Conservation (phyloP, 2,888 invertebrate genomes). For the Anoplius nigerrimus region DNA sequence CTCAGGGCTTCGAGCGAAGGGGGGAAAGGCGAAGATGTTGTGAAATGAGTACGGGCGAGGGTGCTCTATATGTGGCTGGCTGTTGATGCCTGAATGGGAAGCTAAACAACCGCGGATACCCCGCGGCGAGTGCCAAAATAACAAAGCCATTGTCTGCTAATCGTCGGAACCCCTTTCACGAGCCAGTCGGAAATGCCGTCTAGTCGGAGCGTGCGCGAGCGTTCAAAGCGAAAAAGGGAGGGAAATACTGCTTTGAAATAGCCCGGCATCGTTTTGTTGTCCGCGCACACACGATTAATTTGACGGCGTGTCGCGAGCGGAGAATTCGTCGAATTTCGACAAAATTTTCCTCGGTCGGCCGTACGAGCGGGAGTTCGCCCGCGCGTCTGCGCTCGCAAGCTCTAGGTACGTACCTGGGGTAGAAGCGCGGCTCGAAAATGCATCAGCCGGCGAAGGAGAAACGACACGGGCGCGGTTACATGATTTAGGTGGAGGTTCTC, state of each 20-base stretch:
- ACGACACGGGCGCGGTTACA: constrained; percentile 3
- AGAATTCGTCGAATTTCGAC: no score
- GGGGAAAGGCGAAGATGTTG: no score
- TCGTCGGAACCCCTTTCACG: constrained; percentile 28
- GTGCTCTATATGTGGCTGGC: neutral
- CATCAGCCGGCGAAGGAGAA: neutral
- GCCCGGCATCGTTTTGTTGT: neutral
- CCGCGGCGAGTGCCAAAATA: constrained; percentile 42
- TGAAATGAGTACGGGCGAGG: no score
- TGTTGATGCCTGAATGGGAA: constrained; percentile 26
- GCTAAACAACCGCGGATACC: constrained; percentile 36
- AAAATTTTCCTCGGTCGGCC: no score
- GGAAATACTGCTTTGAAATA: constrained; percentile 10
- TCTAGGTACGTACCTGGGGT: neutral
- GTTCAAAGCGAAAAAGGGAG: constrained; percentile 5
- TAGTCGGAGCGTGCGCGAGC: neutral
- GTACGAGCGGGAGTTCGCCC: neutral
- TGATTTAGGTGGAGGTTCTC: constrained; percentile 26
- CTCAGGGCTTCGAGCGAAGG: no score
- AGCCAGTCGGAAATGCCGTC: constrained; percentile 14
- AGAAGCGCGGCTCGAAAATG: neutral
- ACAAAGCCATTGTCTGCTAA: constrained; percentile 52
- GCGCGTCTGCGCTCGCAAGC: no score
- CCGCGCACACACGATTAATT: no score
- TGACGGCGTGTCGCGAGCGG: neutral